Evolutionary conservation across 2,888 invertebrate genomes (phyloP), one percentile per base, ranked within the genome.

Genomic region (Aelia acuminata): DNA sequence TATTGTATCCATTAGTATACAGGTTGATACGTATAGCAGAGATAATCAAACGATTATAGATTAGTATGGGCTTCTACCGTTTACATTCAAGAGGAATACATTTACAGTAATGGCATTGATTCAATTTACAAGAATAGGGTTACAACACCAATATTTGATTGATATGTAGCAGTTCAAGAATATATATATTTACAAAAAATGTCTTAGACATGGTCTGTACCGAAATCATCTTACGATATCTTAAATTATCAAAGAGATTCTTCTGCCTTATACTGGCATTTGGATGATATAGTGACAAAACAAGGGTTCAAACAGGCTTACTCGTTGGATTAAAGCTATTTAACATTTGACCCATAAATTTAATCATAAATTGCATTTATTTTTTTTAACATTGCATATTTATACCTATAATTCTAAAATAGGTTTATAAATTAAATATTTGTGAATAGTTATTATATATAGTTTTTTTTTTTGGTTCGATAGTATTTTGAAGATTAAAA

Each of bases 131-230:
- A 85, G 50, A 85, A 53, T 85, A 53, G 85, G 85, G 85, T 53
- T 53, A 85, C 50, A n/a, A 85, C 85, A 50, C 85, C 49, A 85
- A 85, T 53, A 53, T 39, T 85, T 85, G 53, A 20, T 85, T 85
- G 85, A 85, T 85, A 85, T 85, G 85, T 85, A 53, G 53, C 49
- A 70, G 53, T 84, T 85, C 39, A 53, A 85, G 57, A 85, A 50
- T 85, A 85, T 20, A 53, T 53, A 22, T 85, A 85, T 84, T 48
- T 84, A 49, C 50, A 84, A 49, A 47, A 31, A 31, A 84, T 84
- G 35, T 57, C 39, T 53, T 35, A 85, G 39, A 53, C 48, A 85
- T n/a, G 53, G 26, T 57, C 49, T 85, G 39, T 39, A 84, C 80
- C 43, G n/a, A n/a, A 80, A 35, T 43, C 75, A 75, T 80, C n/a